Percentiles rank a stretch among this genome's conserved stretches.
Conservation (phyloP, 1,140 invertebrate genomes). For the Platorchestia sp. region DNA sequence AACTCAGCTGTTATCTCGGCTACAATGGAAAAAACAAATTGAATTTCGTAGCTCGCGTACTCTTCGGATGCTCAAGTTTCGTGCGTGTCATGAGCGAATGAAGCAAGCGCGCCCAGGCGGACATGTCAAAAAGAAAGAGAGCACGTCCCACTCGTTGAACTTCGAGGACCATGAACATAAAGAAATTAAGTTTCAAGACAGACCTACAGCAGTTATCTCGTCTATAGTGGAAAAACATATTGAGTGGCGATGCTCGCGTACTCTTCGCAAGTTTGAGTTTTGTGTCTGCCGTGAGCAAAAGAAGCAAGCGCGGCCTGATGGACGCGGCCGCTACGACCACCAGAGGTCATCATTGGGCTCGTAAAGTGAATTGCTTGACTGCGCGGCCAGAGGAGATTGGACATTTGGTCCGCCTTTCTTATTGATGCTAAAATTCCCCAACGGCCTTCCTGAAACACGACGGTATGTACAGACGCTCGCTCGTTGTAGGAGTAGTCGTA, state of each 20-base stretch:
- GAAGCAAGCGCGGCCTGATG: not conserved
- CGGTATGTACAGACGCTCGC: not conserved
- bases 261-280: not conserved
- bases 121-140: too few relatives aligned
- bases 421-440: slow-evolving; percentile 6
- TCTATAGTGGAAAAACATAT: not conserved
- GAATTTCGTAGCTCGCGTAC: too few relatives aligned
- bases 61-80: too few relatives aligned
- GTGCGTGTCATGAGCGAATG: too few relatives aligned
- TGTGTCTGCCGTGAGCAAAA: not conserved
- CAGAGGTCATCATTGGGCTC: not conserved
- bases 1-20: too few relatives aligned
- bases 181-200: not conserved
- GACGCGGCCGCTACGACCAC: not conserved
- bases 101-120: too few relatives aligned
- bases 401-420: not conserved
- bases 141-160: not conserved
- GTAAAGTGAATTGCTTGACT: slow-evolving; percentile 1
- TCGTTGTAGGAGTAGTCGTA: not conserved
- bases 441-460: not conserved
- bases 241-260: not conserved
- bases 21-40: too few relatives aligned
- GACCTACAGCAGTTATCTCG: not conserved
- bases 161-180: not conserved
- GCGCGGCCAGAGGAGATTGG: not conserved